phyloP scores from a whole-genome alignment of 2,888 invertebrate species.

The Ferdinandea cuprea region DNA sequence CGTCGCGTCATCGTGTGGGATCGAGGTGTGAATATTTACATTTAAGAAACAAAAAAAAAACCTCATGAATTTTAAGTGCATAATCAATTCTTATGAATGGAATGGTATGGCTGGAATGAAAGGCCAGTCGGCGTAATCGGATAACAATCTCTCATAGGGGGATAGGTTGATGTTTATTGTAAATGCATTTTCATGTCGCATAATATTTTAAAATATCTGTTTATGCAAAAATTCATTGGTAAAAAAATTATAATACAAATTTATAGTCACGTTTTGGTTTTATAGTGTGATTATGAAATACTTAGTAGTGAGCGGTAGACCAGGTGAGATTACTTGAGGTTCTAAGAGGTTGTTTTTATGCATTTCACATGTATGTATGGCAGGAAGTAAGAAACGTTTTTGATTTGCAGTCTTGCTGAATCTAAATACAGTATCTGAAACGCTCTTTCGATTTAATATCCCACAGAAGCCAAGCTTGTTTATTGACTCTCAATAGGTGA shows the following conservation, averaged over 20 bases:
- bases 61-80: conserved; percentile 6
- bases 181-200: conserved; percentile 27
- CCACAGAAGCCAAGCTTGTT: too few relatives aligned
- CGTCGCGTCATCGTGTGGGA: conserved; percentile 23
- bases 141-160: neutral
- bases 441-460: too few relatives aligned
- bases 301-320: neutral
- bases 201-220: neutral
- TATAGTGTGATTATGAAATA: neutral
- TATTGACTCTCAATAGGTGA: too few relatives aligned
- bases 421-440: neutral
- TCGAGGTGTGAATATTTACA: conserved; percentile 44
- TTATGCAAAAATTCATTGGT: conserved; percentile 4
- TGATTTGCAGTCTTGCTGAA: too few relatives aligned
- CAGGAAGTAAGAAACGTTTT: too few relatives aligned
- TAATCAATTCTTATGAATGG: conserved; percentile 31
- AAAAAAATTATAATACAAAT: conserved; percentile 17
- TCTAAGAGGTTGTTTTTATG: neutral
- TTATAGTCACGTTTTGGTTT: conserved; percentile 22
- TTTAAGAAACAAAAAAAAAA: conserved; percentile 15
- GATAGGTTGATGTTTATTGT: neutral
- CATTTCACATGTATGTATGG: too few relatives aligned
- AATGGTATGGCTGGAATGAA: conserved; percentile 10
- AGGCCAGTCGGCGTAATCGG: conserved; percentile 17
- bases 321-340: neutral